phyloP scores from a whole-genome alignment of 1,140 invertebrate species.

The Cryptotermes secundus region DNA sequence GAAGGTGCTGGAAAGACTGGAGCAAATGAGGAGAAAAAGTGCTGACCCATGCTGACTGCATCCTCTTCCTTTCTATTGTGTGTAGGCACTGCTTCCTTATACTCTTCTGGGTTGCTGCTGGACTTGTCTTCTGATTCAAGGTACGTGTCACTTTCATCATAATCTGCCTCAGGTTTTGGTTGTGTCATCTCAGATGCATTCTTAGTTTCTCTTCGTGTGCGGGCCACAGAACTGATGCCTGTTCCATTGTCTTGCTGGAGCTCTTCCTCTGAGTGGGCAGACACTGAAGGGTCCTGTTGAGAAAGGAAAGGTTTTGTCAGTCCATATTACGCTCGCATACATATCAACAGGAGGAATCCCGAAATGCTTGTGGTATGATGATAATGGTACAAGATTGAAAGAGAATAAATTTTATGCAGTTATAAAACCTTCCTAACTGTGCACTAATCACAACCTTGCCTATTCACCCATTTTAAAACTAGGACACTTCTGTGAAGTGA shows the following conservation, averaged over 20 bases:
- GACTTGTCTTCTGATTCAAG: background rate
- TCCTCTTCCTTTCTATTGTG: slow-evolving; percentile 20
- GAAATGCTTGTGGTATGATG: too few relatives aligned
- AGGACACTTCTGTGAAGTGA: too few relatives aligned
- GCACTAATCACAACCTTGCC: too few relatives aligned
- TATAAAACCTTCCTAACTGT: too few relatives aligned
- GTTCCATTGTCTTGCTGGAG: background rate
- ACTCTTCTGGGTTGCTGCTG: background rate
- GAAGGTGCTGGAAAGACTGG: slow-evolving; percentile 40
- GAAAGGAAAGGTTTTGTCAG: background rate
- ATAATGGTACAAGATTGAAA: too few relatives aligned
- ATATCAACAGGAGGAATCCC: too few relatives aligned
- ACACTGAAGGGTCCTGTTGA: background rate
- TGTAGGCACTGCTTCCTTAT: background rate
- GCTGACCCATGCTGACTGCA: slow-evolving; percentile 37
- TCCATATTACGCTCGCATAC: too few relatives aligned
- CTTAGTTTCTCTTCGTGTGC: background rate
- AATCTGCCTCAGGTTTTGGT: background rate
- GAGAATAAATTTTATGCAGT: too few relatives aligned
- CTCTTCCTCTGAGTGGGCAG: background rate
- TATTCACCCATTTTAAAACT: too few relatives aligned
- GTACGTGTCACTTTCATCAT: background rate
- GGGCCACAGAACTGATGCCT: background rate
- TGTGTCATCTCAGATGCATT: background rate
- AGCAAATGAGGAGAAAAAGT: slow-evolving; percentile 42